A percentile compares a stretch with the other conserved stretches of the same genome.
phyloP scores from a whole-genome alignment of 2,888 invertebrate species.

The Chymomyza amoena region DNA sequence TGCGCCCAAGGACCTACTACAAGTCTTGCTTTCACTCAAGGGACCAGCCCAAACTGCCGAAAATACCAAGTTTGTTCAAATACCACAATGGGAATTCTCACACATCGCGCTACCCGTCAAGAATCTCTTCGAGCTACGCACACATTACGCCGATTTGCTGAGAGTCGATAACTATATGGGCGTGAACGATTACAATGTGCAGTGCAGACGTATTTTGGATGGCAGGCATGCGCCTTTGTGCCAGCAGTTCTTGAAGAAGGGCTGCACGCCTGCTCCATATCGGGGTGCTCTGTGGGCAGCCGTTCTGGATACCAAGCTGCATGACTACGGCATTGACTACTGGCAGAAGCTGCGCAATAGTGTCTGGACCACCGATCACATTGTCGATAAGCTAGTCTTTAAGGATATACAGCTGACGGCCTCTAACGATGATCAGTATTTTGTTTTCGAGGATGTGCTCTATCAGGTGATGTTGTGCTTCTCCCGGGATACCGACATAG shows the following conservation, averaged over 20 bases:
- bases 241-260: slow-evolving; percentile 90
- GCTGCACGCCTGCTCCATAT: slow-evolving; percentile 80
- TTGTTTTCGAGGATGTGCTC: slow-evolving; percentile 96
- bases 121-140: slow-evolving; percentile 86
- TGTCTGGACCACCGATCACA: slow-evolving; percentile 92
- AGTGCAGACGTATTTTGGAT: slow-evolving; percentile 88
- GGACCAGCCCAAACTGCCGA: slow-evolving; percentile 83
- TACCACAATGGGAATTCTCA: slow-evolving; percentile 91
- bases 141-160: slow-evolving; percentile 74
- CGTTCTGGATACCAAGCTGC: slow-evolving; percentile 89
- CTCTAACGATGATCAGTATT: slow-evolving; percentile 98
- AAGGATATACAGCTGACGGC: slow-evolving; percentile 98
- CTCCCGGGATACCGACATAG: slow-evolving; percentile 90
- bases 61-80: slow-evolving; percentile 80
- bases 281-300: slow-evolving; percentile 92
- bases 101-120: slow-evolving; percentile 92
- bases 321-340: slow-evolving; percentile 84
- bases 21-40: slow-evolving; percentile 91
- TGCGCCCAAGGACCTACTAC: slow-evolving; percentile 97
- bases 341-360: slow-evolving; percentile 89
- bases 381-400: slow-evolving; percentile 95
- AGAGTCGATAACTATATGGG: slow-evolving; percentile 62
- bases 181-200: slow-evolving; percentile 82
- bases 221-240: slow-evolving; percentile 91
- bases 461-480: slow-evolving; percentile 96